Evolutionary conservation across 1,140 invertebrate species (phyloP), one percentile per base, ranked within the genome.

Genomic region (Tetraneura akinire): DNA sequence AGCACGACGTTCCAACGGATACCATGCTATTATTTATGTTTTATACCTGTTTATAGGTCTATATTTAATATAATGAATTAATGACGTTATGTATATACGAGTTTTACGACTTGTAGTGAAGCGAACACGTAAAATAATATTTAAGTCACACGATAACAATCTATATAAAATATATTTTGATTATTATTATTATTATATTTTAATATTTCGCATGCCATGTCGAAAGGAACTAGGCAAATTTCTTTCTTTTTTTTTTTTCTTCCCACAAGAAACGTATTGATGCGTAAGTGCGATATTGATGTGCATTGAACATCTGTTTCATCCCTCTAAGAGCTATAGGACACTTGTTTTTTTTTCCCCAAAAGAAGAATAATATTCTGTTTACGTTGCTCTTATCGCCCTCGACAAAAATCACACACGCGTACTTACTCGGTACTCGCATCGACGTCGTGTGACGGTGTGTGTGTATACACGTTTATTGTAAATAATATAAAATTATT

Each of bases 331-430:
- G 14, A 18, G 16, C 42, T 16, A 9, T 6, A 49, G 21, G 6
- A 49, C 47, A 23, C 66, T 70, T 49, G 42, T 70, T 70, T 49
- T 70, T 26, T 70, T 70, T 16, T 23, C 14, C 51, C n/a, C n/a
- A n/a, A n/a, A n/a, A 10, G 8, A 29, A 70, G 55, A 55, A 21
- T n/a, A 47, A 26, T 37, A 37, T 70, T 71, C 23, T 71, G 68
- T 71, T 71, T 71, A 29, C 47, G 47, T 51, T 21, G 68, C 68
- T 49, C 68, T 71, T 21, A 49, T 70, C 14, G 23, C 23, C n/a
- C 37, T 47, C 66, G 45, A 70, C 66, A 10, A 49, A 70, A 71
- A 71, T 71, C 68, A 71, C 23, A 51, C 66, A 32, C 66, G 26
- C 9, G 10, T 21, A 49, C 66, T 11, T 2, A 32, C 66, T 23